A percentile compares a stretch with the other conserved stretches of the same genome.
These are phyloP conservation scores for Brachypodius melanocephalos DNA, from an alignment of 2,113 vertebrate genomes.

Conservation along the genomic window DNA sequence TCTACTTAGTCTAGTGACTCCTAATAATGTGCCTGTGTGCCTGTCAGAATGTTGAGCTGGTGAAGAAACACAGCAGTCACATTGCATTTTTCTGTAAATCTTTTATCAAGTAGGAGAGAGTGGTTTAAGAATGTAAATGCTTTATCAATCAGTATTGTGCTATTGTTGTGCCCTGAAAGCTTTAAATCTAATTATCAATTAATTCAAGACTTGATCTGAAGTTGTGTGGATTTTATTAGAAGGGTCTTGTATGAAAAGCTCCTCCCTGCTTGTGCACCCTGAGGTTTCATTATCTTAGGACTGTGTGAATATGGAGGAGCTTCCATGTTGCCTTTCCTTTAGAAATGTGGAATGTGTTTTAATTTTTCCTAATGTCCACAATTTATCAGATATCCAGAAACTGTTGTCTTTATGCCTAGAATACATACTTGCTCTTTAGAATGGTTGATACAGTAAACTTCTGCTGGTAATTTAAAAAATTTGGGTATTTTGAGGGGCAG, in stretches of 20 bases:
- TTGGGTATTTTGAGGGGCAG: not conserved
- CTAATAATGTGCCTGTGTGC: constrained; percentile 47
- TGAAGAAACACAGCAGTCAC: constrained; percentile 21
- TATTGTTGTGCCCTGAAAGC: constrained; percentile 6
- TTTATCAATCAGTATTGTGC: constrained; percentile 25
- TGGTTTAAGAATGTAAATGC: not conserved
- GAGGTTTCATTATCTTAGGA: not conserved
- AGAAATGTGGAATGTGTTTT: not conserved
- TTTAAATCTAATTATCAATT: not conserved
- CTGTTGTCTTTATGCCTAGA: not conserved
- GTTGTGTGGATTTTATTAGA: not conserved
- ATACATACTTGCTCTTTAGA: not conserved
- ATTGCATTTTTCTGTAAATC: constrained; percentile 40
- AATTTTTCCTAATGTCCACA: not conserved
- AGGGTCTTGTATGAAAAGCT: not conserved
- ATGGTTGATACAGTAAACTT: not conserved
- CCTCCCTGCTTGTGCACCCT: not conserved
- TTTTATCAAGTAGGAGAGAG: constrained; percentile 12
- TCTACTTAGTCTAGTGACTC: constrained; percentile 56
- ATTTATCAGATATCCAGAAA: not conserved
- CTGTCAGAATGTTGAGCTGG: constrained; percentile 34
- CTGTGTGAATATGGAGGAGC: not conserved
- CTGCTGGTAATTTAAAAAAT: not conserved
- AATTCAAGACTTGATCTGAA: not conserved
- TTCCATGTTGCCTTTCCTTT: not conserved